Base-by-base conservation (phyloP, 2,113 vertebrate species). In the Baryphthengus martii region DNA sequence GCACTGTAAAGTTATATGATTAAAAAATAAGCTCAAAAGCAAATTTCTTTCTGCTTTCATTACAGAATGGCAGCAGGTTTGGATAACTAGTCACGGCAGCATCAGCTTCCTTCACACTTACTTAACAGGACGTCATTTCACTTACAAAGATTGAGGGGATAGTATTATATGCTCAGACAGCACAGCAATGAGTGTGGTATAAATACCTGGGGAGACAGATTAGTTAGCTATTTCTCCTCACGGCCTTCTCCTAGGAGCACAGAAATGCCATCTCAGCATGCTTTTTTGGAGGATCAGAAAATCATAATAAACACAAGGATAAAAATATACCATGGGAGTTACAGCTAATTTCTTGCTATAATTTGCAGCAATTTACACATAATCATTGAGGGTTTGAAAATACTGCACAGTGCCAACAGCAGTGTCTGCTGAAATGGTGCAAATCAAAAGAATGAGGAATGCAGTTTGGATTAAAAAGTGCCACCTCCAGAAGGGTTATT, bases 191-290 rank as follows among this genome's bases (percentile, higher is more conserved):
- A 45, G 56, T 79, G 81, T 11, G 67, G 77, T 76, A 58, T 85
- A 94, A 96, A 93, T 89, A 96, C 91, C 94, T 94, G 94, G 85
- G 88, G 91, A 96, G 94, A 94, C 74, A 85, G 78, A 96, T 91
- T 95, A 95, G 87, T 50, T 85, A 87, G 90, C 84, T 97, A 85
- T 95, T 97, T 82, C 81, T 93, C 88, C 81, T 94, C 93, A 76
- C 74, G 58, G 93, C 79, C 47, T 84, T 85, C 89, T 96, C 91
- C 85, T 56, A 75, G 87, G 91, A 95, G 91, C 89, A 87, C 61
- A 68, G 84, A 87, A 97, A 91, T 70, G 87, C 94, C 62, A 95
- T 72, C 91, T 95, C 95, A 96, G 94, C 77, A 50, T 37, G 91
- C 81, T 72, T 73, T 91, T 89, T 70, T 40, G 59, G 59, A 95